phyloP scores from a whole-genome alignment of 2,113 vertebrate genomes.

The Ariopsis seemanni region DNA sequence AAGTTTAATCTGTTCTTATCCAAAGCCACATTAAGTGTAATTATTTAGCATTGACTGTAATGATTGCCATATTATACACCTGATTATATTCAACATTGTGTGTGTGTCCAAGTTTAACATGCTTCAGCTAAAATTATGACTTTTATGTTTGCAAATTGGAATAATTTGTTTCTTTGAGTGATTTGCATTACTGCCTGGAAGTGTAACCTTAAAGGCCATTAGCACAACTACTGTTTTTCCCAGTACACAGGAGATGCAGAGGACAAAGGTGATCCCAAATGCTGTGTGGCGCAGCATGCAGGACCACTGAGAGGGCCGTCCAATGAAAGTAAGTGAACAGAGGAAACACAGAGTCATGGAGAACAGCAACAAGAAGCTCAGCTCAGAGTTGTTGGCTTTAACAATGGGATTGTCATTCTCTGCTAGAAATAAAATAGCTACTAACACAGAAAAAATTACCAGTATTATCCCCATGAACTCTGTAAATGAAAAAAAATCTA shows the following conservation, averaged over 20 bases:
- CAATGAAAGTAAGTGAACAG: too few species aligned
- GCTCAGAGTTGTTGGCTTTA: conserved; percentile 53
- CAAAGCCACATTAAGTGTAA: background rate
- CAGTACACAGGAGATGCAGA: too few species aligned
- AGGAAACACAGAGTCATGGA: too few species aligned
- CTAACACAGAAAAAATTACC: conserved; percentile 59
- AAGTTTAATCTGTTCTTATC: background rate
- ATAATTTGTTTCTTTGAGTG: background rate
- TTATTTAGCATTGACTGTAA: background rate
- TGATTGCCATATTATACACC: background rate
- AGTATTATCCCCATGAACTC: conserved; percentile 67
- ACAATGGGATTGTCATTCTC: conserved; percentile 68
- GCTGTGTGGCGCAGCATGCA: too few species aligned
- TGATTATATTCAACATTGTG: background rate
- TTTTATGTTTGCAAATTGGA: background rate
- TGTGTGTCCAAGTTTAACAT: background rate
- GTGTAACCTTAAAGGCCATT: too few species aligned
- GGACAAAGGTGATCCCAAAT: too few species aligned
- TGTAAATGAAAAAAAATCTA: conserved; percentile 14
- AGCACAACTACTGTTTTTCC: too few species aligned
- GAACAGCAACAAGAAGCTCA: too few species aligned
- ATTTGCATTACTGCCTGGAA: too few species aligned
- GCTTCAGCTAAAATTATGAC: background rate
- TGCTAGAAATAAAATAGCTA: conserved; percentile 56
- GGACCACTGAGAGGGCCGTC: too few species aligned